Evolutionary conservation across 1,140 invertebrate genomes (phyloP).

Genomic region (Polypedilum pembai): DNA sequence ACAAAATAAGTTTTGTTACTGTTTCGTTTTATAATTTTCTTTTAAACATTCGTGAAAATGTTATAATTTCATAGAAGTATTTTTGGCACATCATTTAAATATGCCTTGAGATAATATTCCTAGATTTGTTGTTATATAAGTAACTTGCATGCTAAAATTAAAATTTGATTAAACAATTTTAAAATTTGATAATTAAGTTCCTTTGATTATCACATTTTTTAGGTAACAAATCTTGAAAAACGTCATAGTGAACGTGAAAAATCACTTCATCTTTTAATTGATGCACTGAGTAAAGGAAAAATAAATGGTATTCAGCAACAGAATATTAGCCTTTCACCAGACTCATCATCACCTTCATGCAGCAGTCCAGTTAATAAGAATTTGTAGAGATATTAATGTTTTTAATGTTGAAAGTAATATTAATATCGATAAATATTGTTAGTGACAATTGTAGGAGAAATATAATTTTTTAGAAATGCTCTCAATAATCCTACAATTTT

Average conservation of each 20-base stretch:
- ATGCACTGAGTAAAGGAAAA: constrained; percentile 42
- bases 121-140: not conserved
- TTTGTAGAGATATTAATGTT: not conserved
- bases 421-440: too few relatives aligned
- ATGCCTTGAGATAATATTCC: not conserved
- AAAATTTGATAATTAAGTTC: not conserved
- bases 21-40: not conserved
- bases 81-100: too few relatives aligned
- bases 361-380: not conserved
- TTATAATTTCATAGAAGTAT: too few relatives aligned
- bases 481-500: too few relatives aligned
- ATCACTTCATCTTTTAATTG: constrained; percentile 42
- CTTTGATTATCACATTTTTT: not conserved
- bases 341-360: not conserved
- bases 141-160: not conserved
- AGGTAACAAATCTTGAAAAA: constrained; percentile 41
- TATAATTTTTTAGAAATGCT: too few relatives aligned
- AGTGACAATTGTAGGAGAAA: too few relatives aligned
- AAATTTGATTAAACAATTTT: not conserved
- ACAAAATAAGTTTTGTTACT: not conserved
- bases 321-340: constrained; percentile 37
- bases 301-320: constrained; percentile 40
- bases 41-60: not conserved
- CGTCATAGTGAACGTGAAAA: constrained; percentile 43
- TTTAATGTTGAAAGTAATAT: too few relatives aligned